Base-by-base conservation (phyloP, 2,113 vertebrate genomes). In the Chrysochloris asiatica region DNA sequence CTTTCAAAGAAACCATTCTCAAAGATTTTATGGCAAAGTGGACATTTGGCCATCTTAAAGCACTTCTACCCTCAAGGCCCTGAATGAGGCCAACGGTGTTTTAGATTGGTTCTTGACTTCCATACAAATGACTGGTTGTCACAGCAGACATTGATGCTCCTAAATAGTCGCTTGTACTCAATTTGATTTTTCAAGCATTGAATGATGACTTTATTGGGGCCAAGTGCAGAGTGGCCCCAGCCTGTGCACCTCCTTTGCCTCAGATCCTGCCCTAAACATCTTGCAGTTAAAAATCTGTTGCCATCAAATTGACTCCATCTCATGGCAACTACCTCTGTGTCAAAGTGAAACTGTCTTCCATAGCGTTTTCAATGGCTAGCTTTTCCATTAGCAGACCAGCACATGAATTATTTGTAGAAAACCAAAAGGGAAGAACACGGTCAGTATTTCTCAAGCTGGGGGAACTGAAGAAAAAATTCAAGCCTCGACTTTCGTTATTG, bases 21-120 rank as follows among this genome's bases (percentile, higher is more conserved):
- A 65, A 90, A 79, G 50, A 73, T 88, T 83, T 30, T 11, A 24
- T 48, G 47, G 83, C 59, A 38, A 93, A 78, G 26, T 56, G 33
- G 78, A 82, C 83, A 22, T 47, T 52, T 52, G 63, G 79, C 69
- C n/a, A 11, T 63, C 56, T 82, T 61, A 38, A 69, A 63, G 50
- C 36, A 82, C 56, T 10, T 8, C 30, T 50, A 50, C 33, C 43
- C 21, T 28, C 56, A 65, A 65, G 50, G 56, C 16, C n/a, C n/a
- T 24, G 36, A 83, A 56, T 33, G 48, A 90, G 33, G 77, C 28
- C 59, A 83, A 12, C 4, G 38, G 77, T 22, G 41, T 59, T 85
- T 94, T 67, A 22, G 85, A 73, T 28, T 86, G 76, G 41, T 48
- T 90, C 72, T 90, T 52, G 36, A 76, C 33, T 85, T 78, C 33